Evolutionary conservation across 2,888 invertebrate genomes (phyloP), one percentile per base, ranked within the genome.

Genomic region (Clistopyga incitator): DNA sequence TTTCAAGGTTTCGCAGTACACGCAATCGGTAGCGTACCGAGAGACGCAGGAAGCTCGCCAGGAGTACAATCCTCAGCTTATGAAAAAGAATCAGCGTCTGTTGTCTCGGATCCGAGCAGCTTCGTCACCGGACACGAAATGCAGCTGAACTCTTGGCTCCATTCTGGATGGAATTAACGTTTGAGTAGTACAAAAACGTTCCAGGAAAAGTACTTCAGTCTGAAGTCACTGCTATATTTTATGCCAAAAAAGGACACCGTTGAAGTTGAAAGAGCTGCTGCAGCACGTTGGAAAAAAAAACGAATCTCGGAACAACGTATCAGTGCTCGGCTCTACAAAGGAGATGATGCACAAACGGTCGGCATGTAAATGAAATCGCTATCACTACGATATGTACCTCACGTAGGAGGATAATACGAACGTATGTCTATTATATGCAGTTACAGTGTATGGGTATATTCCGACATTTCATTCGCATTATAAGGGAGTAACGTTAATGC

Each of bases 1-100:
- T 83, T 75, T 84, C 78, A 86, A 90, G 90, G 88, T 90, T 81
- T 50, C 85, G 23, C 86, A 87, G 34, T 90, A 90, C 76, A 87
- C 88, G 82, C 81, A 81, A 70, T 89, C 89, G 68, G 70, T 88
- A 75, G 84, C 85, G 20, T 89, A 90, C 76, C 87, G 85, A 13
- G 85, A 86, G 65, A 78, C 81, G 13, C 86, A 80, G 67, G 87
- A 88, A 77, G 86, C 87, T 52, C 81, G 79, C 64, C 85, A 82
- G 47, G 86, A 89, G 18, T 87, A 89, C 74, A 81, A 65, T 20
- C 85, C 83, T 23, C 81, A 84, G 23, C 29, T 78, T n/a, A 85
- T 85, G 88, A 87, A 84, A 64, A 78, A 52, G 68, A 86, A 86
- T 78, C 87, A 83, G 13, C 85, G 61, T 59, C 45, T 79, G 23